Conservation (phyloP, 1,140 invertebrate species). For the Trinorchestia longiramus region DNA sequence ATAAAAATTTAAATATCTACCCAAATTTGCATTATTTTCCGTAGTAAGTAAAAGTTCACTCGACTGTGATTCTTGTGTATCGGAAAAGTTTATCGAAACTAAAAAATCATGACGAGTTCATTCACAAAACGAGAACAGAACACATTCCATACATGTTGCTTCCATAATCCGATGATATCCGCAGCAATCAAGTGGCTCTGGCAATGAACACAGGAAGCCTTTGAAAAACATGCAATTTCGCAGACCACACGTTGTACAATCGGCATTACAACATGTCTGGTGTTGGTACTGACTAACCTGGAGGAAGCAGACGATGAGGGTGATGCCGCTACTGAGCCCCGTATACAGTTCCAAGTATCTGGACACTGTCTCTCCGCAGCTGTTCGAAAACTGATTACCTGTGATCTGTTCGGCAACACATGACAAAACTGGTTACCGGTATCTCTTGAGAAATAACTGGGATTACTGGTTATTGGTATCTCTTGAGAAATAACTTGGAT, state of each 20-base stretch:
- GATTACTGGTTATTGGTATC: too few relatives aligned
- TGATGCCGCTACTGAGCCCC: conserved; percentile 12
- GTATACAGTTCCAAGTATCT: neutral
- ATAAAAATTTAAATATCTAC: neutral
- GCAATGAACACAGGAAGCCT: neutral
- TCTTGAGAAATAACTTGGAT: too few relatives aligned
- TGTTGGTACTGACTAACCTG: too few relatives aligned
- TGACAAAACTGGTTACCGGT: neutral
- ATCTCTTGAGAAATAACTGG: too few relatives aligned
- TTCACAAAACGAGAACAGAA: neutral
- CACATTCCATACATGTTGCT: neutral
- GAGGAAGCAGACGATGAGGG: conserved; percentile 17
- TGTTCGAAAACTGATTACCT: conserved; percentile 22
- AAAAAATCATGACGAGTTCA: neutral
- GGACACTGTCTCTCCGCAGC: conserved; percentile 13
- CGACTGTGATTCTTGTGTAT: neutral
- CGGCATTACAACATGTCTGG: too few relatives aligned
- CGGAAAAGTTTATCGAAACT: neutral
- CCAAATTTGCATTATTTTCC: neutral
- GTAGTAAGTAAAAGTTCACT: neutral
- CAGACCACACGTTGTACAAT: neutral
- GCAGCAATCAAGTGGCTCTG: neutral
- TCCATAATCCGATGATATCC: neutral
- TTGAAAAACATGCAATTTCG: neutral
- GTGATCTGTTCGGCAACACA: neutral